Conservation (phyloP, 2,797 vertebrate genomes). For the Synaphobranchus kaupii region DNA sequence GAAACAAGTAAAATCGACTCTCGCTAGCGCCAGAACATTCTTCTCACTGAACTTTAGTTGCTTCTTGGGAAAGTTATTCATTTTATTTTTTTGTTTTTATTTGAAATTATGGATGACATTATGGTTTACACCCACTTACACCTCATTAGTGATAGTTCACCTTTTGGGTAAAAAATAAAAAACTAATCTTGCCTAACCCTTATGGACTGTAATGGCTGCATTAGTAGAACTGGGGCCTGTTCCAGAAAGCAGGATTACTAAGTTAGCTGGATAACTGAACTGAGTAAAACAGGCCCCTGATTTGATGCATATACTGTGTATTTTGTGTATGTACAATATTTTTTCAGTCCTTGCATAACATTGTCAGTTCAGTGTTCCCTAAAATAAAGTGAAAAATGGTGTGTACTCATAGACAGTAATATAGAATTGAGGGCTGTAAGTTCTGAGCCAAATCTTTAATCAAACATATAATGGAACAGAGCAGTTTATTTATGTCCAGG, state of each 20-base stretch:
- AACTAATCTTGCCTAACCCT: neutral
- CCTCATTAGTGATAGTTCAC: neutral
- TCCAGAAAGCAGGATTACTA: no score
- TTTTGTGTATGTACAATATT: neutral
- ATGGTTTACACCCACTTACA: neutral
- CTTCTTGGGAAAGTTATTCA: neutral
- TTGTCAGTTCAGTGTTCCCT: neutral
- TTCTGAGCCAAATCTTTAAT: neutral
- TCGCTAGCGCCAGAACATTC: neutral
- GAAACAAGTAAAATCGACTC: neutral
- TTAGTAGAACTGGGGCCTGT: neutral
- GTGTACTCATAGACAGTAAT: neutral
- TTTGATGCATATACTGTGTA: neutral
- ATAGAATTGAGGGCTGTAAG: neutral
- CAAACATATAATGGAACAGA: neutral
- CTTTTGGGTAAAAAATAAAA: neutral
- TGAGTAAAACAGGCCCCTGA: neutral
- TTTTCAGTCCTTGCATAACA: neutral
- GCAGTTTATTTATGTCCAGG: neutral
- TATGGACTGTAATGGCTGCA: neutral
- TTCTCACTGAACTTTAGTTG: neutral
- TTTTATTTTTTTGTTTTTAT: neutral
- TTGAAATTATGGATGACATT: neutral
- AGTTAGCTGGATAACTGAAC: no score
- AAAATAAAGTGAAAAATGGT: neutral